phyloP scores from a whole-genome alignment of 1,140 invertebrate genomes.

The Drosophila kohkoa region DNA sequence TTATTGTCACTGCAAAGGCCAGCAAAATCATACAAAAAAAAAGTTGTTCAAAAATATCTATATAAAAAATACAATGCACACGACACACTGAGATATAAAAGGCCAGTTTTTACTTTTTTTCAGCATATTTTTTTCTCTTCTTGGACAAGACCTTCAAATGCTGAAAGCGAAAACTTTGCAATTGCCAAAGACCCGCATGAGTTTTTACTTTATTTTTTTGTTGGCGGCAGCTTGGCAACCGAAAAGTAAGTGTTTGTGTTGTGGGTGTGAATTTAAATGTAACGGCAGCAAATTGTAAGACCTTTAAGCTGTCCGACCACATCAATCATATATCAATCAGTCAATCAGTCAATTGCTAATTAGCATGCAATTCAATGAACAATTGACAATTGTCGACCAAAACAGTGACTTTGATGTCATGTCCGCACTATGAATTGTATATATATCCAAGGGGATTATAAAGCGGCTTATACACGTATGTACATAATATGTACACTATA shows the following conservation, averaged over 20 bases:
- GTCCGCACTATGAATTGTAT: constrained; percentile 43
- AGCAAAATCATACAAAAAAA: constrained; percentile 48
- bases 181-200: constrained; percentile 38
- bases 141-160: constrained; percentile 66
- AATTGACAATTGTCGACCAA: constrained; percentile 68
- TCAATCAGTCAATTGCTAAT: constrained; percentile 62
- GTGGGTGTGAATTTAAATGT: constrained; percentile 64
- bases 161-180: constrained; percentile 68
- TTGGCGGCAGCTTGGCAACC: not conserved
- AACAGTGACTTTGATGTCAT: constrained; percentile 68
- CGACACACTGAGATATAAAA: constrained; percentile 29
- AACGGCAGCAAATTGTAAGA: constrained; percentile 54
- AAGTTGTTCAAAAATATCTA: constrained; percentile 24
- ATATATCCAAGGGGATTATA: constrained; percentile 50
- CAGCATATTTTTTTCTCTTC: constrained; percentile 49
- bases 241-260: not conserved
- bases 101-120: constrained; percentile 31
- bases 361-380: constrained; percentile 75
- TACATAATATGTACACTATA: not conserved
- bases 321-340: constrained; percentile 37
- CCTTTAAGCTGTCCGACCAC: constrained; percentile 49
- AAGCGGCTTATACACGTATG: not conserved
- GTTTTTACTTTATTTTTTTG: constrained; percentile 8
- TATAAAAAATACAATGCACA: constrained; percentile 40
- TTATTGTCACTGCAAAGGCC: constrained; percentile 55